These are phyloP conservation scores for Cacatua alba DNA, from an alignment of 2,113 vertebrate species.

Conservation along the genomic window DNA sequence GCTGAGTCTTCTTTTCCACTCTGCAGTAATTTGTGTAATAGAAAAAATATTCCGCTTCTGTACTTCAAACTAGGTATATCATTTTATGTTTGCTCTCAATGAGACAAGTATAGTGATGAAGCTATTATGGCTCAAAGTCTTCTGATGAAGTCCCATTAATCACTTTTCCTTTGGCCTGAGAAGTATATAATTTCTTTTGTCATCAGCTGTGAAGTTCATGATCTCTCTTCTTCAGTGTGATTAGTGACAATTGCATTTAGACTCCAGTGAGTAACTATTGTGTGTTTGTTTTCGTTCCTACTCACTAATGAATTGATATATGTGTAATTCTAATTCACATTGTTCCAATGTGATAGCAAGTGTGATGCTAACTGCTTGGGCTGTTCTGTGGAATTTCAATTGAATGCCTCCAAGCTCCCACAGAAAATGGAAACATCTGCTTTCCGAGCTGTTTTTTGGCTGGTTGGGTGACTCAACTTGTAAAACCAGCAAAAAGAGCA, in stretches of 20 bases:
- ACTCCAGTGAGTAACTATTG: not conserved
- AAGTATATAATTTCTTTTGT: slow-evolving; percentile 1
- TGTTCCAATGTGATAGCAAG: slow-evolving; percentile 27
- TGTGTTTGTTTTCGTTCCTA: slow-evolving; percentile 27
- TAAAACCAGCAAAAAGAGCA: slow-evolving; percentile 19
- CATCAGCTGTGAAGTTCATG: not conserved
- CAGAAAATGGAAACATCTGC: slow-evolving; percentile 31
- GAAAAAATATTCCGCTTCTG: not conserved
- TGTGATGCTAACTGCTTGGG: not conserved
- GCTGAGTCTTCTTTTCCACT: not conserved
- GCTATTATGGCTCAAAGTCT: not conserved
- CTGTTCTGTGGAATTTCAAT: slow-evolving; percentile 23
- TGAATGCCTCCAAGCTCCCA: not conserved
- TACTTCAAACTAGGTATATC: not conserved
- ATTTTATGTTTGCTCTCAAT: not conserved
- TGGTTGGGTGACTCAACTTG: not conserved
- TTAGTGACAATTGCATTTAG: slow-evolving; percentile 24
- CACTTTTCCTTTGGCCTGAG: not conserved
- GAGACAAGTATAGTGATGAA: not conserved
- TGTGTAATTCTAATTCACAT: slow-evolving; percentile 28
- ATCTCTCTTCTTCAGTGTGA: slow-evolving; percentile 14
- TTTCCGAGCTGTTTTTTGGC: not conserved
- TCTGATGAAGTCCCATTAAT: not conserved
- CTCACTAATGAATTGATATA: slow-evolving; percentile 33
- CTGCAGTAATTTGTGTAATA: not conserved